Evolutionary conservation across 2,113 vertebrate genomes (phyloP).

Genomic region (Xiphophorus hellerii): DNA sequence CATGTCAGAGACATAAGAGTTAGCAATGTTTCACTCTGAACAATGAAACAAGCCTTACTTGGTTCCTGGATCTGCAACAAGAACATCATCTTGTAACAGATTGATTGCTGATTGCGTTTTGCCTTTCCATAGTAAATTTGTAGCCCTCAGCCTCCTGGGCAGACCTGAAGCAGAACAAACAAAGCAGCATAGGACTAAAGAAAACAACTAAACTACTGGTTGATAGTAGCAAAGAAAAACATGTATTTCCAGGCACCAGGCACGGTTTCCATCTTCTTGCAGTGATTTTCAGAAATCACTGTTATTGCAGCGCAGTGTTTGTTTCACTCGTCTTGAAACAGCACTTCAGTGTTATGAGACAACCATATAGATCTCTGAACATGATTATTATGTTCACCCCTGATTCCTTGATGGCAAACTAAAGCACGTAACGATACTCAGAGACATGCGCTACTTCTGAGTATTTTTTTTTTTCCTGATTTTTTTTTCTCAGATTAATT

Average conservation of each 20-base stretch:
- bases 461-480: background rate
- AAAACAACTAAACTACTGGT: background rate
- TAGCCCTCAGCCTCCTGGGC: conserved; percentile 87
- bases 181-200: background rate
- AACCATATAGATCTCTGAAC: background rate
- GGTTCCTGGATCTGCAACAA: conserved; percentile 91
- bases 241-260: background rate
- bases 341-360: background rate
- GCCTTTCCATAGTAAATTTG: conserved; percentile 89
- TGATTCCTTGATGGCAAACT: background rate
- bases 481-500: conserved; percentile 3
- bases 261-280: background rate
- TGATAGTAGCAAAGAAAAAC: background rate
- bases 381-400: conserved; percentile 8
- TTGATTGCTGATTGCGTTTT: conserved; percentile 86
- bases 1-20: background rate
- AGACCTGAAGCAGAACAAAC: conserved; percentile 79
- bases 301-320: background rate
- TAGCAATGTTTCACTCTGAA: background rate
- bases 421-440: background rate
- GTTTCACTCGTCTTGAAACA: background rate
- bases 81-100: conserved; percentile 88
- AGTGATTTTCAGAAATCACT: background rate
- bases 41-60: conserved; percentile 77
- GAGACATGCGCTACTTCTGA: background rate